Evolutionary conservation across 1,140 invertebrate genomes (phyloP).

Genomic region (Drosophila kepulauana): DNA sequence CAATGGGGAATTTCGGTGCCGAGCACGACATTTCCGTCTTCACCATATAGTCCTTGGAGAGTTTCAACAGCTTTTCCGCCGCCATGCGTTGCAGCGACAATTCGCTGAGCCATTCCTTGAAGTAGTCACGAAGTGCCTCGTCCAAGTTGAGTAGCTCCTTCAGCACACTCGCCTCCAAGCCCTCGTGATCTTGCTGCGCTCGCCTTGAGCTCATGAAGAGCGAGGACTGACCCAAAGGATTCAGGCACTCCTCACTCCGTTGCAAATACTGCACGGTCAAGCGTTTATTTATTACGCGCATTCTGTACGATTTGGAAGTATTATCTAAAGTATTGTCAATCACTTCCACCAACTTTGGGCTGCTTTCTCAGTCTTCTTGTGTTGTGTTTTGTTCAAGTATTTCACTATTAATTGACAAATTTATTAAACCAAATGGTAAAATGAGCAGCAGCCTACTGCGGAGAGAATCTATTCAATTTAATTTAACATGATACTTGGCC

Average conservation of each 20-base stretch:
- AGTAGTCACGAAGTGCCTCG: constrained; percentile 35
- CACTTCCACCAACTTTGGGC: too few relatives aligned
- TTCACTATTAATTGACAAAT: too few relatives aligned
- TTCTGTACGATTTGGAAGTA: too few relatives aligned
- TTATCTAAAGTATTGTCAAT: too few relatives aligned
- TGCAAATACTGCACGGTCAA: background rate
- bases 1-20: constrained; percentile 40
- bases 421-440: too few relatives aligned
- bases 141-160: constrained; percentile 45
- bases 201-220: background rate
- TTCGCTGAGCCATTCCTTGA: constrained; percentile 43
- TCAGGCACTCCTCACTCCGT: background rate
- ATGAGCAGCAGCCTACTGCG: too few relatives aligned
- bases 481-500: too few relatives aligned
- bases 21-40: constrained; percentile 43
- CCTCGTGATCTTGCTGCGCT: background rate
- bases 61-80: constrained; percentile 38
- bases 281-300: background rate
- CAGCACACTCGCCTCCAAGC: constrained; percentile 7
- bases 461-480: too few relatives aligned
- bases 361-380: too few relatives aligned
- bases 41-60: constrained; percentile 38
- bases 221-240: background rate
- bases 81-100: constrained; percentile 55
- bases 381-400: too few relatives aligned